phyloP scores from a whole-genome alignment of 1,140 invertebrate genomes.

The Paraescarpia echinospica region DNA sequence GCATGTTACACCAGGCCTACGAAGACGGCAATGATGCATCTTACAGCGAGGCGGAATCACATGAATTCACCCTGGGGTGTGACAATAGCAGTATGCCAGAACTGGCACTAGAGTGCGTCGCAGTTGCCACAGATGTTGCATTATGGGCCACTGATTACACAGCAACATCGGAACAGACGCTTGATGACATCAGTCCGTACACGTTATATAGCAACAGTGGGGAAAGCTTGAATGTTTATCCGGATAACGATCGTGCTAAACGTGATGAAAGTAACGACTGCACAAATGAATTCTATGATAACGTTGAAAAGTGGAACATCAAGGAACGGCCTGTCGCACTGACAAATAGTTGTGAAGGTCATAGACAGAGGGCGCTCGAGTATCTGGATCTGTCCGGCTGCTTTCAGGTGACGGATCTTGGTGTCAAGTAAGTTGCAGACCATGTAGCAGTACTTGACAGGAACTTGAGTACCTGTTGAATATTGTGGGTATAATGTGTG shows the following conservation, averaged over 20 bases:
- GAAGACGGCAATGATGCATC: background rate
- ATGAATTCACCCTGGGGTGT: background rate
- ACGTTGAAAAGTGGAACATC: background rate
- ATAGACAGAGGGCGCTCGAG: constrained; percentile 34
- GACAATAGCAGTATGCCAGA: background rate
- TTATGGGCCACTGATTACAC: background rate
- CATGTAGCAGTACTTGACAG: background rate
- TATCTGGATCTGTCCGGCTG: constrained; percentile 58
- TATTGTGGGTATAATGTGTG: too few species aligned
- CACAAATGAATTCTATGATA: background rate
- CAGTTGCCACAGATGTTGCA: background rate
- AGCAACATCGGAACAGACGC: background rate
- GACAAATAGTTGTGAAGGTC: background rate
- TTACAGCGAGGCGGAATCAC: background rate
- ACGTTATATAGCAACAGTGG: background rate
- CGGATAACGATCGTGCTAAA: background rate
- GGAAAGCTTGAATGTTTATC: background rate
- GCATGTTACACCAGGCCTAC: background rate
- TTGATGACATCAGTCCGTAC: background rate
- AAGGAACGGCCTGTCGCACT: background rate
- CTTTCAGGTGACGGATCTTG: constrained; percentile 54
- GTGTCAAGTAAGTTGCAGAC: constrained; percentile 46
- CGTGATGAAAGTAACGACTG: background rate
- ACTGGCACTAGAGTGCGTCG: background rate
- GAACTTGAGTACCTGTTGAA: too few species aligned